Conservation (phyloP, 2,888 invertebrate genomes). For the Nipponacmea schrenckii region DNA sequence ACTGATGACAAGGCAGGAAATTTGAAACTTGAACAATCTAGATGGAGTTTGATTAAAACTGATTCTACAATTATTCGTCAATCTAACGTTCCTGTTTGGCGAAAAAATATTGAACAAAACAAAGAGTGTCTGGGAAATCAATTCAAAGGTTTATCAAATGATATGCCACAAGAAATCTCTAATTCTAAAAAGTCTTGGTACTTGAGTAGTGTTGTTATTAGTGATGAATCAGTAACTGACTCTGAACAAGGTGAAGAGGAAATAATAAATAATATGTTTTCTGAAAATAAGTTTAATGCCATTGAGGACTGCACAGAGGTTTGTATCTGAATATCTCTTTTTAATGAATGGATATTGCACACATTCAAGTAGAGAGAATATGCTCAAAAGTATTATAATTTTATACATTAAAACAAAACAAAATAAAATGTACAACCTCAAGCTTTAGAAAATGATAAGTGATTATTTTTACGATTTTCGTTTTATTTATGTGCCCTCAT, state of each 20-base stretch:
- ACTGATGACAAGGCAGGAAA: background rate
- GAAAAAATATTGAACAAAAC: background rate
- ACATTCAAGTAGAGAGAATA: too few relatives aligned
- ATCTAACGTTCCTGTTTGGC: background rate
- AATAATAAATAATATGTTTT: background rate
- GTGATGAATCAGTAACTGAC: background rate
- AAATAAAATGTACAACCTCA: too few relatives aligned
- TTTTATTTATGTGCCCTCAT: too few relatives aligned
- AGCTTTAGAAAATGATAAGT: too few relatives aligned
- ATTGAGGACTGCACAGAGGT: background rate
- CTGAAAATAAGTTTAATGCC: background rate
- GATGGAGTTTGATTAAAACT: background rate
- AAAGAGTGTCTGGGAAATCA: background rate
- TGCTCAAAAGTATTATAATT: too few relatives aligned
- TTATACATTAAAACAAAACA: too few relatives aligned
- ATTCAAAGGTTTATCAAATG: too few relatives aligned
- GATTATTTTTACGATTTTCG: too few relatives aligned
- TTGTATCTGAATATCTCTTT: background rate
- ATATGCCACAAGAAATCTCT: too few relatives aligned
- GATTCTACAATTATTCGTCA: background rate
- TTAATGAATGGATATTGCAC: too few relatives aligned
- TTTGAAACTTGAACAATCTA: background rate
- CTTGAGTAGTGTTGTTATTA: background rate
- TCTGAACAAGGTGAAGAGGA: background rate
- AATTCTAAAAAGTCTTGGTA: too few relatives aligned